Conservation (phyloP, 2,888 invertebrate genomes). For the Nomada ferruginata region DNA sequence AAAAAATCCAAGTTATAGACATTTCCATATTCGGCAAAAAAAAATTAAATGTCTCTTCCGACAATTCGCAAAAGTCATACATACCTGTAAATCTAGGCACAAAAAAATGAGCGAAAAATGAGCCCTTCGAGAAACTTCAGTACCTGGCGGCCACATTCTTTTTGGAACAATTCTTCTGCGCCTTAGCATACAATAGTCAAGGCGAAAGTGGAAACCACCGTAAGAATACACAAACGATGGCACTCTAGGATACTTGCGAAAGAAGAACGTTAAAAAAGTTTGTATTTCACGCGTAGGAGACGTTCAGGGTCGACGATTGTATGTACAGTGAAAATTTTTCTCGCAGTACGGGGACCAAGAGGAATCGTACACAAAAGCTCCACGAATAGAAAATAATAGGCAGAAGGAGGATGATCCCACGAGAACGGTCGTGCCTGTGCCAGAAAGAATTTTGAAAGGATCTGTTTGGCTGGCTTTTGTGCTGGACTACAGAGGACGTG, state of each 20-base stretch:
- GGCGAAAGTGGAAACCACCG: no score
- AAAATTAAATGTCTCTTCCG: no score
- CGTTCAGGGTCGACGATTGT: conserved; percentile 22
- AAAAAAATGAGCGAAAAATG: no score
- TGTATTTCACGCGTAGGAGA: conserved; percentile 44
- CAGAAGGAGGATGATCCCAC: conserved; percentile 50
- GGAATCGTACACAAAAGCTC: conserved; percentile 22
- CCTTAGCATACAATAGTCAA: no score
- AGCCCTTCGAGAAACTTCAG: no score
- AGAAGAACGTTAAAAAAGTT: conserved; percentile 5
- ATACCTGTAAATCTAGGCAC: no score
- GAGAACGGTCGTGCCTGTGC: conserved; percentile 18
- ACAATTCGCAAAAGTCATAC: no score
- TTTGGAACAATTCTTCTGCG: no score
- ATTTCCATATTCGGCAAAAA: no score
- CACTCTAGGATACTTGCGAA: not conserved
- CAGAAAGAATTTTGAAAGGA: conserved; percentile 52
- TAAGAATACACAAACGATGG: not conserved
- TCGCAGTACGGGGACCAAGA: conserved; percentile 5
- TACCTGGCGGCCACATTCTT: no score
- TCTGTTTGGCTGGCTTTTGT: conserved; percentile 44
- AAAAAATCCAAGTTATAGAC: no score
- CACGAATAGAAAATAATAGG: conserved; percentile 43
- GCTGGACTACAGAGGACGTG: conserved; percentile 38
- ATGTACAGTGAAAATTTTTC: conserved; percentile 36